Base-by-base conservation (phyloP, 1,140 invertebrate genomes). In the Macrocentrus cingulum region DNA sequence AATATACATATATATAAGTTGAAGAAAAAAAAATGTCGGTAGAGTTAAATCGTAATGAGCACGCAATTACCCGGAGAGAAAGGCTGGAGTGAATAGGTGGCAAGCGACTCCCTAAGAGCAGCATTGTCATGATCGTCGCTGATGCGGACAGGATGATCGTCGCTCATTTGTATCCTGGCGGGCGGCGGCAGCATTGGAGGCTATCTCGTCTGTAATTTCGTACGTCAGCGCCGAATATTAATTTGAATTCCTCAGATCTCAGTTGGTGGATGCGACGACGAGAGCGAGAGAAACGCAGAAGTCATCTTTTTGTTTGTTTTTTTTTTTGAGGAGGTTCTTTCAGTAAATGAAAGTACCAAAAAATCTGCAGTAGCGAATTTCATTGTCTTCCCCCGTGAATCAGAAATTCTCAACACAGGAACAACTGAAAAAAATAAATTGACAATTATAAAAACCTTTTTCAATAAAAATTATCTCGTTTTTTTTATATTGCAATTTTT, bases 191-290 rank as follows among this genome's bases (percentile, higher is more conserved):
- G 50, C 51, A 56, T 36, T 29, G 60, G 50, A 53, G 57, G 19
- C 48, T 25, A 37, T 36, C 36, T 46, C 54, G 36, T 51, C 53
- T 72, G 70, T 74, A 78, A 80, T 78, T 80, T 72, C 66, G 66
- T 70, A 74, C 68, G 75, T 80, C 77, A 78, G 71, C 77, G 67
- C 75, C 74, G 77, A 79, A 79, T 80, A 80, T 80, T 80, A 80
- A 80, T 78, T 79, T 64, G 75, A 76, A 78, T 80, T 80, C 75
- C 70, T 71, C 25, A 29, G 59, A 60, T 51, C 48, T 52, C 42
- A 32, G 52, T 54, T 62, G 20, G 29, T 13, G 16, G n/a, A 11
- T 25, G 20, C 19, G 8, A 29, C 23, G 29, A 51, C 18, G 36
- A 34, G 34, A 48, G 32, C 15, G 20, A 54, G 36, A 20, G 20